Base-by-base conservation (phyloP, 1,140 invertebrate genomes). In the Himalopsyche phryganea region DNA sequence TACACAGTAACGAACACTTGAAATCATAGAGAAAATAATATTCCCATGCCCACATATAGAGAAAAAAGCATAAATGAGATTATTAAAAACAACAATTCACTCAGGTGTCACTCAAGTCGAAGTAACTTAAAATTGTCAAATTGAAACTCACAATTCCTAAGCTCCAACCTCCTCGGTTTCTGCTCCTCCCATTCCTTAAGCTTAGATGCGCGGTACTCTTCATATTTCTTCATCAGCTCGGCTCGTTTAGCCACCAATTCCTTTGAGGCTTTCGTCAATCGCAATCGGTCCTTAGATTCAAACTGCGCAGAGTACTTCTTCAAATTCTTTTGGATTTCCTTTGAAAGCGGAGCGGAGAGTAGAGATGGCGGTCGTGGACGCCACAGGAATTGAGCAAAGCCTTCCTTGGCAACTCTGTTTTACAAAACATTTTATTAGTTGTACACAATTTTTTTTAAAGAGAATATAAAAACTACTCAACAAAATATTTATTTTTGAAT, bases 301-400 rank as follows among this genome's bases (percentile, higher is more conserved):
- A 99, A 99, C 74, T 94, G 88, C 4, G 89, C 85, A 52, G 92
- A 94, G 80, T 97, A 98, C 70, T 96, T 96, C 80, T 99, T 98
- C 67, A 99, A 81, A 72, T 96, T 98, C 81, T 98, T 98, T 75
- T 94, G 96, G 58, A 98, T 95, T 41, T 98, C 93, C 79, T 96
- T 90, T 53, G 91, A 86, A 67, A 92, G 86, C 36, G 88, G 84
- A 40, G 88, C 82, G 1, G 84, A 75, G 0, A 99, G 81, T 6
- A 98, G 80, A 15, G 92, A 87, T 1, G 90, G 85, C 1, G 95
- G 95, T 45, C 96, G 81, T 14, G 98, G 98, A 63, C 98, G 80
- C 98, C 98, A 99, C 67, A 94, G 78, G 63, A 98, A 86, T 75
- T 98, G 94, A 66, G 93, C 94, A 69, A 99, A 97, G 5, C 88